Conservation (phyloP, 30 jellyfish, hydroid and myxozoan species). For the Aurelia aurita region DNA sequence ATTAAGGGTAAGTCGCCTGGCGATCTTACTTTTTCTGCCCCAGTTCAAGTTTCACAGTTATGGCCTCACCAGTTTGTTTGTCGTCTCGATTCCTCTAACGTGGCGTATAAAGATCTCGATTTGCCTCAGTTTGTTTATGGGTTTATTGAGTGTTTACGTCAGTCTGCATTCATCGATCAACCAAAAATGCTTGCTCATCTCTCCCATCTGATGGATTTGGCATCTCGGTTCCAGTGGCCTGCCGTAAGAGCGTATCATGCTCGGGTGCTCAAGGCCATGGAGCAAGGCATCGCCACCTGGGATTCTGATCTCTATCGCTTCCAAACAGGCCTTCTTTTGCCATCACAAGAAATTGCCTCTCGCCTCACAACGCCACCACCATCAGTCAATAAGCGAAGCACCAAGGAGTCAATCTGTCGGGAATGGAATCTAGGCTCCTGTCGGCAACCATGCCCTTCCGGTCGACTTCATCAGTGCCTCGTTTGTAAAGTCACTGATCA, state of each 20-base stretch:
- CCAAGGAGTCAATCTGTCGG: background rate
- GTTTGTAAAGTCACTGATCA: too few relatives aligned
- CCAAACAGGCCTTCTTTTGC: background rate
- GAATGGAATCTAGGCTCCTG: background rate
- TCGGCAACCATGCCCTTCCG: background rate
- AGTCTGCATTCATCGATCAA: background rate
- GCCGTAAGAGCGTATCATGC: background rate
- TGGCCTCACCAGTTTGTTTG: too few relatives aligned
- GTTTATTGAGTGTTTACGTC: too few relatives aligned
- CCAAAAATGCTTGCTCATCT: background rate
- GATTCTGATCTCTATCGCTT: too few relatives aligned
- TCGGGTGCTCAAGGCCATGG: too few relatives aligned
- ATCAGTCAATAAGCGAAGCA: background rate
- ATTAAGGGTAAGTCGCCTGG: constrained; percentile 5
- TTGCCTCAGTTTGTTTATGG: too few relatives aligned
- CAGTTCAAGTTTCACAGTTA: background rate
- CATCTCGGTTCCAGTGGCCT: constrained; percentile 1
- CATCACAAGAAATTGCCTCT: background rate
- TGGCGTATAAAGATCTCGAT: too few relatives aligned
- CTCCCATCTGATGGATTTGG: background rate
- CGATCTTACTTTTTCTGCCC: constrained; percentile 1
- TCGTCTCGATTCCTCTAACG: too few relatives aligned
- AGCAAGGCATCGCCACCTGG: too few relatives aligned
- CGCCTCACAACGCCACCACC: background rate
- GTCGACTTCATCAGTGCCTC: background rate